These are phyloP conservation scores for Ptiloglossa arizonensis DNA, from an alignment of 1,140 invertebrate species.

Conservation along the genomic window DNA sequence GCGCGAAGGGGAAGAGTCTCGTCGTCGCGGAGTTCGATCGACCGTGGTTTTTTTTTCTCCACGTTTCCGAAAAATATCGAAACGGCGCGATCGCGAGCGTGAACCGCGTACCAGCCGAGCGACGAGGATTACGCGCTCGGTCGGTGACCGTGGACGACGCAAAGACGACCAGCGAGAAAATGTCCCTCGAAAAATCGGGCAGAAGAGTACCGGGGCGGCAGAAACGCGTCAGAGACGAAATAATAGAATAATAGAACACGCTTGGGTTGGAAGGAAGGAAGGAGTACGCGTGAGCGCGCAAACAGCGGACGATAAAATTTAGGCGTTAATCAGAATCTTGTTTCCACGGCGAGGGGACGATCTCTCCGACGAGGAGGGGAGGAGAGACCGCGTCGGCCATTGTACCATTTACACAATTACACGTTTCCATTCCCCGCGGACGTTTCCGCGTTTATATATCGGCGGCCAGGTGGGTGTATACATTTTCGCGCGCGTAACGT, in stretches of 20 bases:
- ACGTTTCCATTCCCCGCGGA: slow-evolving; percentile 71
- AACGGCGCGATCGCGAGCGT: not conserved
- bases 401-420: slow-evolving; percentile 79
- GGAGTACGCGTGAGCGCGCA: slow-evolving; percentile 42
- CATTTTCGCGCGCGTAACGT: slow-evolving; percentile 32
- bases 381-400: slow-evolving; percentile 67
- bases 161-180: slow-evolving; percentile 33
- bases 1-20: too few species aligned
- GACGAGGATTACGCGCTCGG: too few species aligned
- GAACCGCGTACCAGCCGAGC: not conserved
- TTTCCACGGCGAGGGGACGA: slow-evolving; percentile 68
- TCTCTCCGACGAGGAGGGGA: slow-evolving; percentile 68
- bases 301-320: slow-evolving; percentile 74
- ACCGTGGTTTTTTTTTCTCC: too few species aligned
- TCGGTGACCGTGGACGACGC: too few species aligned
- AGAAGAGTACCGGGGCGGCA: slow-evolving; percentile 4
- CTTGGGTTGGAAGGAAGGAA: not conserved
- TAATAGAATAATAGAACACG: slow-evolving; percentile 25
- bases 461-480: slow-evolving; percentile 22
- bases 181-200: slow-evolving; percentile 13
- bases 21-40: too few species aligned
- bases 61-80: too few species aligned
- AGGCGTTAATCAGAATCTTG: slow-evolving; percentile 78
- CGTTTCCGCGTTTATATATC: slow-evolving; percentile 65
- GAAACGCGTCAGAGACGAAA: slow-evolving; percentile 12